These are phyloP conservation scores for Seriola rivoliana DNA, from an alignment of 2,113 vertebrate species.

Conservation along the genomic window DNA sequence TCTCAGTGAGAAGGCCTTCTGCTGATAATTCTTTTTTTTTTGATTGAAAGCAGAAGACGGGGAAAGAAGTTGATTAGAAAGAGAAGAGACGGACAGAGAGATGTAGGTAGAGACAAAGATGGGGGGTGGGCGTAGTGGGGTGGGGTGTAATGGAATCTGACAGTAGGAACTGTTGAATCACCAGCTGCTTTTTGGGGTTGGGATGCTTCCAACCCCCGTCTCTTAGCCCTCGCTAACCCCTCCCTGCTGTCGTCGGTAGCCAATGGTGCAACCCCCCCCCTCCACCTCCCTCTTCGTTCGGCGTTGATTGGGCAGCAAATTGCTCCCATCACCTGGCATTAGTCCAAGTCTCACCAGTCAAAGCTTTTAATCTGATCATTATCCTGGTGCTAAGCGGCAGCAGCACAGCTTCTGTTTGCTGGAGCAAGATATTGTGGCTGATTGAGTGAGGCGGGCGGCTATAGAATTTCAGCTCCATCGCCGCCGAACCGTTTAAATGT, in stretches of 20 bases:
- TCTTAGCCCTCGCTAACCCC: conserved; percentile 66
- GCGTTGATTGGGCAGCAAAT: conserved; percentile 68
- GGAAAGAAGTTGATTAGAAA: conserved; percentile 55
- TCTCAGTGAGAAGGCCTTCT: conserved; percentile 41
- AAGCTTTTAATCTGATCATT: conserved; percentile 79
- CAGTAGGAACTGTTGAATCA: conserved; percentile 74
- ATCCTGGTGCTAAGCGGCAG: conserved; percentile 64
- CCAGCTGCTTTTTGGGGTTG: conserved; percentile 70
- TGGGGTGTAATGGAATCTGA: conserved; percentile 72
- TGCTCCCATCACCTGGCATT: conserved; percentile 74
- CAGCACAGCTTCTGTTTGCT: conserved; percentile 67
- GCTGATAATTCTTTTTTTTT: conserved; percentile 50
- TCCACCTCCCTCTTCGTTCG: conserved; percentile 31
- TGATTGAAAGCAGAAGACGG: conserved; percentile 55
- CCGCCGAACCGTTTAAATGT: conserved; percentile 48
- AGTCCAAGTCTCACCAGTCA: conserved; percentile 70
- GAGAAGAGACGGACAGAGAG: conserved; percentile 12
- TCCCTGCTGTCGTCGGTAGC: conserved; percentile 22
- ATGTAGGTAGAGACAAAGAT: conserved; percentile 42
- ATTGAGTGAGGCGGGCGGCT: conserved; percentile 43
- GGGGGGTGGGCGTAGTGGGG: background rate
- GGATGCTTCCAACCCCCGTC: conserved; percentile 69
- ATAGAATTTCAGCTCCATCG: conserved; percentile 26
- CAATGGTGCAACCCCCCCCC: conserved; percentile 36
- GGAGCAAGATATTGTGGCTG: conserved; percentile 67